Base-by-base conservation (phyloP, 2,888 invertebrate genomes). In the Leucoptera coffeella region DNA sequence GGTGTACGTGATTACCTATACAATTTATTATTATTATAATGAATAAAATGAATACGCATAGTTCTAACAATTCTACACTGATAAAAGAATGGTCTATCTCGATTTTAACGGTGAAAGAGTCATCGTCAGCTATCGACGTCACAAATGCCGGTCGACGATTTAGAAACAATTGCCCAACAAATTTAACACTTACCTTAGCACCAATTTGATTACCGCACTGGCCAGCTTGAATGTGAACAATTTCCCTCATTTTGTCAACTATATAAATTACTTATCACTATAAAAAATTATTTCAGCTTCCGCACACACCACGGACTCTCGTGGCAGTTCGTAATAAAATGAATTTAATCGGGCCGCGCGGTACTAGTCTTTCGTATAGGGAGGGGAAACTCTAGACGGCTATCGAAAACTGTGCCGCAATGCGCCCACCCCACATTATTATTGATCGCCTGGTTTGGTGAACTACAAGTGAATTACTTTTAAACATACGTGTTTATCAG, bases 211-310 rank as follows among this genome's bases (percentile, higher is more conserved):
- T 30, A 14, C 30, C 30, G 24, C 30, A 30, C 15, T 30, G 30
- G 13, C 30, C 30, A 21, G 28, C 79, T 51, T 81, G 80, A 35
- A 80, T 58, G 51, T 80, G 80, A 31, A 80, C 78, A 42, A 80
- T 80, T 67, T 80, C 80, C 56, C 80, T 74, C 80, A 80, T 80
- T 72, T 77, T 82, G 53, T 56, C 49, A 57, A 57, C 54, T 56
- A 55, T 51, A 54, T 57, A 62, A 60, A 59, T 57, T 61, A 58
- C 56, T 50, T 58, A 59, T 45, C 61, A 62, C 64, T 60, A 62
- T 47, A 45, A 50, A 46, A 46, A 6, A 42, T 38, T 53, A 55
- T 59, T 62, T n/a, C n/a, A n/a, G n/a, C n/a, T 53, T 62, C 60
- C 62, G 61, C 62, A 59, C 67, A 53, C 58, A 57, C 65, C 60